Evolutionary conservation across 2,113 vertebrate genomes (phyloP), one percentile per base, ranked within the genome.

Genomic region (Oryzias curvinotus): DNA sequence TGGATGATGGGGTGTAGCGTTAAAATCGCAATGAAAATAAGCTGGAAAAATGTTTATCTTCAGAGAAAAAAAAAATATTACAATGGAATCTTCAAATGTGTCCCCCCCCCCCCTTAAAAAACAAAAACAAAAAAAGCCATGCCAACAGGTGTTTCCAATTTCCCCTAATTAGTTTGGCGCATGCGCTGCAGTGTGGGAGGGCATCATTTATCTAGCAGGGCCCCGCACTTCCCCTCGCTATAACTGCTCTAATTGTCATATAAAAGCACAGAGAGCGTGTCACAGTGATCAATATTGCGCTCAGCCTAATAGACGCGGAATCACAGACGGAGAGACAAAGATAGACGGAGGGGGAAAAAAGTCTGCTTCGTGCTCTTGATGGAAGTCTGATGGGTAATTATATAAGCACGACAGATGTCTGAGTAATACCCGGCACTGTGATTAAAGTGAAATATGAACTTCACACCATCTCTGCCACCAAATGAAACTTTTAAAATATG

Each of bases 401-500:
- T 68, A 68, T 67, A 83, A 81, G 60, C 75, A 73, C 78, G 84
- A 81, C 79, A 85, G 73, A 86, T 70, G 82, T 83, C 57, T 28
- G 46, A 61, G 69, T 71, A 82, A 74, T 76, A 71, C 70, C 61
- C 70, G 64, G 75, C 72, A 75, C 67, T 48, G 25, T 5, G 75
- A 90, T 87, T 84, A 87, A 86, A 85, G 68, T 61, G 71, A 77
- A 80, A 78, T 64, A 60, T 75, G 83, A 78, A 68, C 59, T 68
- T 62, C 74, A 73, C 73, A 84, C 70, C 62, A 81, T 78, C 76
- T 63, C 60, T 54, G 62, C 52, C 30, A 23, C 67, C 59, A 86
- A 81, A 77, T 62, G 63, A 84, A 82, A 77, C 77, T 87, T 77
- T 79, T 75, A 78, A 84, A 86, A 87, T 71, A 83, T 78, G 65